A percentile compares a stretch with the other conserved stretches of the same genome.
phyloP scores from a whole-genome alignment of 92 coral and sea anemone species.

The Isaurus tuberculatus region DNA sequence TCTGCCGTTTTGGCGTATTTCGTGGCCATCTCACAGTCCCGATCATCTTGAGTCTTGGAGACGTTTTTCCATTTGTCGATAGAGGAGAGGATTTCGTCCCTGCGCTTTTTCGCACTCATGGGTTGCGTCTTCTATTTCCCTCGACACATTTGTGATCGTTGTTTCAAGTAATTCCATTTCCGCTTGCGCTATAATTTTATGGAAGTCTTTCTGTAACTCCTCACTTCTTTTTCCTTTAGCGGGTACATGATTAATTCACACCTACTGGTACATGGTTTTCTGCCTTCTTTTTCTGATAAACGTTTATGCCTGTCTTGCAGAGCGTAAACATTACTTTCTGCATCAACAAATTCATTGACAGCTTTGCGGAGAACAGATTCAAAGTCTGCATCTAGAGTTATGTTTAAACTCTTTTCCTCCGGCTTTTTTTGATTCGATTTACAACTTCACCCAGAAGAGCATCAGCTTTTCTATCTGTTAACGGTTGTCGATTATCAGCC shows the following conservation, averaged over 20 bases:
- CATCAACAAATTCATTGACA: constrained; percentile 36
- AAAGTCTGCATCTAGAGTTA: constrained; percentile 17
- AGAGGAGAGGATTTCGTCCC: constrained; percentile 12
- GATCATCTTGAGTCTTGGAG: constrained; percentile 23
- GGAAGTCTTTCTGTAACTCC: constrained; percentile 22
- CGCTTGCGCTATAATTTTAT: constrained; percentile 6
- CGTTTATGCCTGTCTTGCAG: constrained; percentile 34
- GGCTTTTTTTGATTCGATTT: not conserved
- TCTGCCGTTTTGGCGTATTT: constrained; percentile 6
- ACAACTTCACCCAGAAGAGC: not conserved
- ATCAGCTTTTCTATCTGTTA: not conserved
- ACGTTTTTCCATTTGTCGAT: constrained; percentile 9
- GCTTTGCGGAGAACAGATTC: constrained; percentile 37
- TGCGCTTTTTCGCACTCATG: constrained; percentile 9
- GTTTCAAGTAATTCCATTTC: constrained; percentile 26
- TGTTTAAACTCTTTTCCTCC: constrained; percentile 11
- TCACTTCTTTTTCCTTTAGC: constrained; percentile 31
- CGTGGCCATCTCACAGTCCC: not conserved
- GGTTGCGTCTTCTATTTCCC: not conserved
- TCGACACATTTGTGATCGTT: constrained; percentile 3
- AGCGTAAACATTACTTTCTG: constrained; percentile 18
- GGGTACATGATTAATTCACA: constrained; percentile 6
- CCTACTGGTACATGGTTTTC: constrained; percentile 13
- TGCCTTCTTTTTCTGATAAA: constrained; percentile 14
- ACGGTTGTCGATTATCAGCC: constrained; percentile 9